Base-by-base conservation (phyloP, 2,888 invertebrate genomes). In the Spilarctia lutea region DNA sequence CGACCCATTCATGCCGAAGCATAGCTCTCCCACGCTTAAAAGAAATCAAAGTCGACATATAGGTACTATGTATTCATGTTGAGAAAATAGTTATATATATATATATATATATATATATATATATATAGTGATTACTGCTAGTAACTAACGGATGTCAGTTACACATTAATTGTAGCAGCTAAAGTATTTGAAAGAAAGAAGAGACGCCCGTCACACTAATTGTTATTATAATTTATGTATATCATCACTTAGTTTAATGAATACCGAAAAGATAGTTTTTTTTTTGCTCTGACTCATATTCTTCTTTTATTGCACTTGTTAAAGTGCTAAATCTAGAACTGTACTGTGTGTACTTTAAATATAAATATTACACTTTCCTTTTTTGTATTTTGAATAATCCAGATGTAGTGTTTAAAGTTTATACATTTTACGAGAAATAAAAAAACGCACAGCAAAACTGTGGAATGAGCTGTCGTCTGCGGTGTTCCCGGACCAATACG, bases 11-110 rank as follows among this genome's bases (percentile, higher is more conserved):
- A n/a, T n/a, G n/a, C n/a, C n/a, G n/a, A n/a, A n/a, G n/a, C n/a
- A n/a, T n/a, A n/a, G n/a, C n/a, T n/a, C n/a, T n/a, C n/a, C n/a
- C n/a, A n/a, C n/a, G 77, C 80, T 68, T 73, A 76, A 76, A 75
- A 75, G 71, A 75, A 60, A 75, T 71, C 65, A 63, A 33, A 48
- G 70, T 76, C 79, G 71, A 81, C 68, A 65, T 20, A 24, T 7
- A 35, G 24, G 39, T 65, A 30, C 24, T 16, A n/a, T 20, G 35
- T 71, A 71, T 63, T 63, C 10, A 4, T 65, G 16, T 56, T 35
- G n/a, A 65, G 65, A 65, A 71, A 65, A 71, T 42, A 20, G 16
- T 65, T 24, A 71, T 16, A 24, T 27, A n/a, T n/a, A n/a, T n/a
- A n/a, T n/a, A n/a, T n/a, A n/a, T n/a, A n/a, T n/a, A n/a, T n/a